Percentiles rank a stretch among this genome's conserved stretches.
These are phyloP conservation scores for Choloepus didactylus DNA, from an alignment of 2,797 vertebrate genomes.

Conservation along the genomic window DNA sequence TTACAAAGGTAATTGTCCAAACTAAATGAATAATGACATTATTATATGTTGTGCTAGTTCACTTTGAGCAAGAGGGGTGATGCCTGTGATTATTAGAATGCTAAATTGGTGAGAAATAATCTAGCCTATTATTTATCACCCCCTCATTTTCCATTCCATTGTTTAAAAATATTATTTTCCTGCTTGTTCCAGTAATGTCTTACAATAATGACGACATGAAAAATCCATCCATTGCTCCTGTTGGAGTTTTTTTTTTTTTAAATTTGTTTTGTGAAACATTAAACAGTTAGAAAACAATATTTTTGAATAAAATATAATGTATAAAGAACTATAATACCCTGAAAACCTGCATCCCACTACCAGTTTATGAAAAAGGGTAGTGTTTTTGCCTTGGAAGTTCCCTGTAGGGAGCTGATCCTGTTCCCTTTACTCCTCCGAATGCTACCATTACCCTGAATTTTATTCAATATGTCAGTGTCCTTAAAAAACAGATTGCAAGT, in stretches of 20 bases:
- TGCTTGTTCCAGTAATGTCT: neutral
- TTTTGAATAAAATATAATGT: neutral
- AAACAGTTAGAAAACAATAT: neutral
- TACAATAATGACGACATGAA: neutral
- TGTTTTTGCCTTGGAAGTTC: neutral
- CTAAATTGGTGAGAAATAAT: neutral
- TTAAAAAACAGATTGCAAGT: neutral
- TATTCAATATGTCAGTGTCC: neutral
- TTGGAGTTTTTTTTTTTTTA: neutral
- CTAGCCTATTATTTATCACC: neutral
- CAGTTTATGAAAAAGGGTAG: neutral
- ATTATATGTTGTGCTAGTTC: neutral
- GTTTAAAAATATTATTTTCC: neutral
- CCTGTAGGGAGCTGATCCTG: rapidly evolving
- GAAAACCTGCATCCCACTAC: no score
- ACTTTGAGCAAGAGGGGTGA: neutral
- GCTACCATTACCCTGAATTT: neutral
- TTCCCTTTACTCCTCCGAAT: neutral
- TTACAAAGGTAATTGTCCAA: neutral
- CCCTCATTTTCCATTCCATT: neutral
- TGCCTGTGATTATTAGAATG: no score
- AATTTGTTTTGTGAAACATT: neutral
- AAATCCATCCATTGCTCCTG: neutral
- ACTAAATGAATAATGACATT: neutral
- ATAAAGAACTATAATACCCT: neutral